These are phyloP conservation scores for Cotesia chilonis DNA, from an alignment of 1,140 invertebrate genomes.

Conservation along the genomic window DNA sequence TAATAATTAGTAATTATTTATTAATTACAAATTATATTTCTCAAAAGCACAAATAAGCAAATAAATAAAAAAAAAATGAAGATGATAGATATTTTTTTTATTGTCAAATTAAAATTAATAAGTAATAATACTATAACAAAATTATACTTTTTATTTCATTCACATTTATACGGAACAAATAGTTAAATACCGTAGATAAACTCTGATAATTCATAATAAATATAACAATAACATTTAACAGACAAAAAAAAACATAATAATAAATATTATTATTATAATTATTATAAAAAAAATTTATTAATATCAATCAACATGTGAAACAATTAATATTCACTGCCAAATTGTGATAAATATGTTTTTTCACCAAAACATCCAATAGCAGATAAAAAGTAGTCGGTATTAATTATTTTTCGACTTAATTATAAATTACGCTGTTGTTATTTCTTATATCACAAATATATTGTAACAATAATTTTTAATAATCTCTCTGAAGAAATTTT, in stretches of 20 bases:
- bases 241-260: slow-evolving; percentile 17
- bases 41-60: slow-evolving; percentile 19
- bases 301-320: slow-evolving; percentile 42
- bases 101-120: slow-evolving; percentile 31
- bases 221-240: slow-evolving; percentile 17
- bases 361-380: slow-evolving; percentile 39
- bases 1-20: background rate
- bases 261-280: slow-evolving; percentile 2
- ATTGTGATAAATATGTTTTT: slow-evolving; percentile 59
- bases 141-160: slow-evolving; percentile 45
- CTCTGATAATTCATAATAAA: slow-evolving; percentile 16
- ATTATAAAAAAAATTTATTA: slow-evolving; percentile 35
- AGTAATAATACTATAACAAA: slow-evolving; percentile 32
- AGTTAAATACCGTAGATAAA: background rate
- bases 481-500: no score
- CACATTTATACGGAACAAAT: slow-evolving; percentile 26
- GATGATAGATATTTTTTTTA: slow-evolving; percentile 32
- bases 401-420: no score
- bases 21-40: slow-evolving; percentile 12
- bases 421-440: no score
- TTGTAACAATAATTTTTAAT: no score
- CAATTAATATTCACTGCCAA: slow-evolving; percentile 60
- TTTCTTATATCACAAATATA: no score
- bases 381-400: no score
- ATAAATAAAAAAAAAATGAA: slow-evolving; percentile 22